These are phyloP conservation scores for Psix sp. DNA, from an alignment of 1,140 invertebrate genomes.

Conservation along the genomic window DNA sequence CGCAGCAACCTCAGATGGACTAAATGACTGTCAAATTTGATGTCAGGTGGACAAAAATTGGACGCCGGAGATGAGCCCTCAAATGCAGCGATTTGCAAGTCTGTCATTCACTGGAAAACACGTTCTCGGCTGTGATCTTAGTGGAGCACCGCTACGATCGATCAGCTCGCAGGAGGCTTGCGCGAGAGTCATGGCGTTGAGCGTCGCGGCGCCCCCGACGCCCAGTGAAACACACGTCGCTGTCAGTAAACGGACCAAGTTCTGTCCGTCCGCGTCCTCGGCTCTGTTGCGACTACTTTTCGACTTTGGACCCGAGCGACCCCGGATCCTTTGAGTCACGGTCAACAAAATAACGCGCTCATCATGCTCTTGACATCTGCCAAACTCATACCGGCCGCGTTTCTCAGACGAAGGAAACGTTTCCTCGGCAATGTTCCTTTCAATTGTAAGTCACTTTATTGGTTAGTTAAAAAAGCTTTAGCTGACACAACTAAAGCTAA, in stretches of 20 bases:
- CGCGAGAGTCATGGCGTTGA: slow-evolving; percentile 61
- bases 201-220: slow-evolving; percentile 59
- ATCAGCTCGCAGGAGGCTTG: slow-evolving; percentile 57
- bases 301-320: no score
- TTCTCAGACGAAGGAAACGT: slow-evolving; percentile 18
- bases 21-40: no score
- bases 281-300: no score
- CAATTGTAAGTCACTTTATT: slow-evolving; percentile 63
- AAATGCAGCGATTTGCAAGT: no score
- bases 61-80: no score
- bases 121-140: no score
- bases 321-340: no score
- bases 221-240: slow-evolving; percentile 48
- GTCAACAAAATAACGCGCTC: slow-evolving; percentile 2
- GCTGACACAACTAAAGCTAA: no score
- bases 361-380: slow-evolving; percentile 51
- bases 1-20: no score
- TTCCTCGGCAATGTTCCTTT: slow-evolving; percentile 33
- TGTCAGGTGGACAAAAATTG: no score
- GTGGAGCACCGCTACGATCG: slow-evolving; percentile 63
- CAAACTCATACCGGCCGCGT: slow-evolving; percentile 58
- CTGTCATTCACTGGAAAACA: no score
- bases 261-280: slow-evolving; percentile 21
- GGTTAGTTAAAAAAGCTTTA: no score
- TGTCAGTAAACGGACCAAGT: slow-evolving; percentile 26